Base-by-base conservation (phyloP, 1,140 invertebrate genomes). In the Hylaeus volcanicus region DNA sequence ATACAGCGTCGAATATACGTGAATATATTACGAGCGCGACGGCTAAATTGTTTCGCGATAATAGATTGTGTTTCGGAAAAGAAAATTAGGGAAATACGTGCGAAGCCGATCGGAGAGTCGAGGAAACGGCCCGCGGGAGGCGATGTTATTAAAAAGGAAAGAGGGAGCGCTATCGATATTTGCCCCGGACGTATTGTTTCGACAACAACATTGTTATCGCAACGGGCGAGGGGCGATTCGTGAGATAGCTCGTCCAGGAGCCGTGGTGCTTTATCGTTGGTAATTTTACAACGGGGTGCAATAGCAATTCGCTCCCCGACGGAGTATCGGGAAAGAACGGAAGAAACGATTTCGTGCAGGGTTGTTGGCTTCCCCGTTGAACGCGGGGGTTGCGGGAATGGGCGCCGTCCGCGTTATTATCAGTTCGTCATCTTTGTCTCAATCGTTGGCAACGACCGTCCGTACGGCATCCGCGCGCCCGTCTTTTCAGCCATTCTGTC, bases 381-480 rank as follows among this genome's bases (percentile, higher is more conserved):
- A 37, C 1, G 11, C 6, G 68, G 4, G 39, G 43, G 51, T 70
- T 37, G 41, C 6, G 11, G 58, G 14, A 61, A 3, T 3, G 3
- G 12, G 37, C 37, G 8, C 41, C 43, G 45, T 15, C 26, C 51
- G 71, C 73, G 74, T 81, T 81, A 81, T 81, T 84, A 81, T 84
- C 82, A 51, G 74, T 81, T 76, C 78, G 79, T 84, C 78, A 84
- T 84, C 82, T 75, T 74, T 81, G 82, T 84, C 79, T 76, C 65
- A 60, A 60, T 51, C 58, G 64, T 61, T 65, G 73, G 15, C 73
- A 87, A 87, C 78, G 56, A 81, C 56, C 74, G n/a, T 48, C 53
- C 51, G 5, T 45, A 63, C 53, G 3, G 9, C 15, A 48, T 9
- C 45, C 41, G 5, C 11, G n/a, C 51, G 77, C 69, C 70, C 66